Conservation (phyloP, 92 coral and sea anemone species). For the Bergia puertoricense region DNA sequence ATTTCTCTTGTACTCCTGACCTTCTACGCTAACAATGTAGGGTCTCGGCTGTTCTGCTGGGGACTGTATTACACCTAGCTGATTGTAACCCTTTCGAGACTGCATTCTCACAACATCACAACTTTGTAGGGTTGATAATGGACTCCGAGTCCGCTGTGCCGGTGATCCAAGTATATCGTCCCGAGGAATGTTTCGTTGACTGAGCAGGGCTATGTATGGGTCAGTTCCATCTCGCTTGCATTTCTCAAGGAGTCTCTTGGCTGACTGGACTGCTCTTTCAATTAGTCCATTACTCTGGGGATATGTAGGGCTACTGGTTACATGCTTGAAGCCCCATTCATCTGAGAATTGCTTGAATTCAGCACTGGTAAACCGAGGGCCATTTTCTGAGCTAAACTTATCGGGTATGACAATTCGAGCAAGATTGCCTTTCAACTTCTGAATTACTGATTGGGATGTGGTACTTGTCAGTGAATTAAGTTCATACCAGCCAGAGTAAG, state of each 20-base stretch:
- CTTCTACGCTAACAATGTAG: conserved; percentile 37
- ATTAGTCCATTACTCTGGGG: conserved; percentile 59
- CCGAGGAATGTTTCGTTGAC: conserved; percentile 46
- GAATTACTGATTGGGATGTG: neutral
- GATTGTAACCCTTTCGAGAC: conserved; percentile 27
- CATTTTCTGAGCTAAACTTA: conserved; percentile 32
- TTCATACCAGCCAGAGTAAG: conserved; percentile 47
- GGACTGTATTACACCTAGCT: conserved; percentile 24
- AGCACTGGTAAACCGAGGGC: conserved; percentile 48
- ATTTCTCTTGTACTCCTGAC: conserved; percentile 50
- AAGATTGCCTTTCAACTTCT: conserved; percentile 25
- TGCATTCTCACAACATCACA: conserved; percentile 55
- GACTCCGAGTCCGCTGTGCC: conserved; percentile 39
- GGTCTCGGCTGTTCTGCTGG: conserved; percentile 45
- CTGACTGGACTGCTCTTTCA: conserved; percentile 46
- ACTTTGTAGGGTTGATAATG: conserved; percentile 16
- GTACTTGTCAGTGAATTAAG: conserved; percentile 10
- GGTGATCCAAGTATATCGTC: conserved; percentile 34
- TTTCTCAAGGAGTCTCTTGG: conserved; percentile 48
- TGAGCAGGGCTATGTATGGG: conserved; percentile 40
- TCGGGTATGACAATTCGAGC: conserved; percentile 43
- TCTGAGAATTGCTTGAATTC: conserved; percentile 46
- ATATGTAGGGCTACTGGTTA: conserved; percentile 45
- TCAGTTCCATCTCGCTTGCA: conserved; percentile 42
- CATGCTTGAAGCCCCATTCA: conserved; percentile 54